Evolutionary conservation across 2,888 invertebrate genomes (phyloP), one percentile per base, ranked within the genome.

Genomic region (Papilio demoleus): DNA sequence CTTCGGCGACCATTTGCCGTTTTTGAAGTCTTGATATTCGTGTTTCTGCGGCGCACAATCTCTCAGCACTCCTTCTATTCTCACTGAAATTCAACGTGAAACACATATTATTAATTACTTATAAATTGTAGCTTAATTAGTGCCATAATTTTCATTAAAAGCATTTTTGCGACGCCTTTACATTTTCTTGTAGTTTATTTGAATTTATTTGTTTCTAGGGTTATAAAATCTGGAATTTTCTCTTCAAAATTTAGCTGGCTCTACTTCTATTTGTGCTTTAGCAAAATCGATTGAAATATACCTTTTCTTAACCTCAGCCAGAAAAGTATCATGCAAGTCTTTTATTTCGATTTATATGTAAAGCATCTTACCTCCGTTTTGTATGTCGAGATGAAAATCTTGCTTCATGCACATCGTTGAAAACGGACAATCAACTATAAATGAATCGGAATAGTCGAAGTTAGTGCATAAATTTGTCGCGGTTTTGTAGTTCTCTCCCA

Each of bases 361-460:
- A 40, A 60, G 56, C 36, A n/a, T 31, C 93, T 84, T 85, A 95
- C 95, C 94, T 91, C 96, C 95, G 79, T 94, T 94, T 74, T 94
- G 94, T 77, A 96, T 93, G 72, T 94, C 90, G 19, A 94, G 93
- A 74, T 93, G 93, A 72, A 94, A 94, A 61, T 95, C 94, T 79
- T 94, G 95, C 83, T 97, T 97, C 93, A 96, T 94, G 81, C 97
- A 97, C 93, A 97, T 95, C 1, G 97, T 97, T 0, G 97, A 97
- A 80, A 94, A 95, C 0, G 96, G 96, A 81, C 97, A 97, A 72
- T 95, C 94, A 5, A 95, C 94, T 71, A 95, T 94, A 85, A 94
- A 97, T 75, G 93, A 93, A 6, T 93, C 88, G 1, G 96, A 95
- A 75, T 94, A 93, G 82, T 97, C 96, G 83, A 97, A 97, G 79